A percentile compares a stretch with the other conserved stretches of the same genome.
Evolutionary conservation across 2,113 vertebrate genomes (phyloP).

Genomic region (Physeter macrocephalus): DNA sequence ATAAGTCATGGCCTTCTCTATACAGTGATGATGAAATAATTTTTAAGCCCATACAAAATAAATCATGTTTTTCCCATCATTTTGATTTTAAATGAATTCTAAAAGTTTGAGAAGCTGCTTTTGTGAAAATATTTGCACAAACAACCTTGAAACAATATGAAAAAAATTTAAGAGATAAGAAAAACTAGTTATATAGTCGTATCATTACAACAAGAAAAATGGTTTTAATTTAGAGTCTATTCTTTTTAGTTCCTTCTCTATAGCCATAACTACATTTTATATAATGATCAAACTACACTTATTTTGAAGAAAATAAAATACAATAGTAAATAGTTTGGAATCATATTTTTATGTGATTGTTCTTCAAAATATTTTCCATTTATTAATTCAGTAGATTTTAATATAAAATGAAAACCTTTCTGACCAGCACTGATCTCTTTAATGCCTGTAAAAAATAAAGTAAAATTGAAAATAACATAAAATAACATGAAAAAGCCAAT

Average conservation of each 20-base stretch:
- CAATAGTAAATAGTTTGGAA: not conserved
- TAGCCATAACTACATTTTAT: not conserved
- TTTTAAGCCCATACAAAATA: not conserved
- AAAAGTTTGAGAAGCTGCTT: not conserved
- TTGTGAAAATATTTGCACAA: not conserved
- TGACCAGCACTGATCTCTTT: not conserved
- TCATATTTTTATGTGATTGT: not conserved
- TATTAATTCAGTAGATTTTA: not conserved
- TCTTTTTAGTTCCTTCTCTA: not conserved
- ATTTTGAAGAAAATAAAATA: not conserved
- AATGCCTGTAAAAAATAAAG: not conserved
- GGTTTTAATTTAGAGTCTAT: not conserved
- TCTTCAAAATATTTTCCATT: not conserved
- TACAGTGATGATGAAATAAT: not conserved
- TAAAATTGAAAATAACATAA: not conserved
- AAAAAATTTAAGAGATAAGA: not conserved
- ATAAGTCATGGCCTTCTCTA: not conserved
- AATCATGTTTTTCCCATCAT: not conserved
- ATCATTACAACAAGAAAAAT: not conserved
- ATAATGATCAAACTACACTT: not conserved
- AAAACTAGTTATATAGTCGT: not conserved
- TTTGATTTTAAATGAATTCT: not conserved
- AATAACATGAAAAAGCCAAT: not conserved
- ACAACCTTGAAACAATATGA: not conserved
- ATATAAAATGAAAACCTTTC: not conserved